These are phyloP conservation scores for Boloria selene DNA, from an alignment of 2,888 invertebrate species.

Conservation along the genomic window DNA sequence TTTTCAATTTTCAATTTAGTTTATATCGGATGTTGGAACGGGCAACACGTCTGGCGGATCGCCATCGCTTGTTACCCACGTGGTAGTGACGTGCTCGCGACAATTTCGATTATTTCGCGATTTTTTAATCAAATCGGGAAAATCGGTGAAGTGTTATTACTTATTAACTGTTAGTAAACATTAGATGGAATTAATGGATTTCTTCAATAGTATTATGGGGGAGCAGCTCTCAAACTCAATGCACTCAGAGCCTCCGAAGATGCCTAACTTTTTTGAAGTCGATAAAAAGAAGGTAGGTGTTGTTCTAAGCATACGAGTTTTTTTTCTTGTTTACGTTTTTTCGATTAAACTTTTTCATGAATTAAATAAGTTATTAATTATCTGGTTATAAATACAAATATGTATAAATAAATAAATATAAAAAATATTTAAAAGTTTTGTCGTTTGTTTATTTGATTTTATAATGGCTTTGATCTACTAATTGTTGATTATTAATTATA, in stretches of 20 bases:
- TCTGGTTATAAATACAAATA: too few relatives aligned
- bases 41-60: slow-evolving; percentile 73
- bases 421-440: neutral
- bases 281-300: slow-evolving; percentile 73
- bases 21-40: slow-evolving; percentile 80
- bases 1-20: slow-evolving; percentile 82
- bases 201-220: slow-evolving; percentile 68
- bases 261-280: slow-evolving; percentile 76
- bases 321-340: neutral
- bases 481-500: slow-evolving; percentile 15
- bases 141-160: slow-evolving; percentile 49
- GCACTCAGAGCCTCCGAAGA: slow-evolving; percentile 64
- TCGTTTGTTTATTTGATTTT: neutral
- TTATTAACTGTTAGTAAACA: slow-evolving; percentile 48
- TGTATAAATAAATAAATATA: neutral
- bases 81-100: slow-evolving; percentile 55
- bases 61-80: slow-evolving; percentile 68
- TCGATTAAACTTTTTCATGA: too few relatives aligned
- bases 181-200: slow-evolving; percentile 75
- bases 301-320: slow-evolving; percentile 1
- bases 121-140: slow-evolving; percentile 39
- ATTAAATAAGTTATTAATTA: neutral
- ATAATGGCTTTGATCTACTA: neutral
- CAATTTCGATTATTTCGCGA: slow-evolving; percentile 48
- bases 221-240: slow-evolving; percentile 59